Percentiles rank a stretch among this genome's conserved stretches.
These are phyloP conservation scores for Tiphia femorata DNA, from an alignment of 2,888 invertebrate species.

Conservation along the genomic window DNA sequence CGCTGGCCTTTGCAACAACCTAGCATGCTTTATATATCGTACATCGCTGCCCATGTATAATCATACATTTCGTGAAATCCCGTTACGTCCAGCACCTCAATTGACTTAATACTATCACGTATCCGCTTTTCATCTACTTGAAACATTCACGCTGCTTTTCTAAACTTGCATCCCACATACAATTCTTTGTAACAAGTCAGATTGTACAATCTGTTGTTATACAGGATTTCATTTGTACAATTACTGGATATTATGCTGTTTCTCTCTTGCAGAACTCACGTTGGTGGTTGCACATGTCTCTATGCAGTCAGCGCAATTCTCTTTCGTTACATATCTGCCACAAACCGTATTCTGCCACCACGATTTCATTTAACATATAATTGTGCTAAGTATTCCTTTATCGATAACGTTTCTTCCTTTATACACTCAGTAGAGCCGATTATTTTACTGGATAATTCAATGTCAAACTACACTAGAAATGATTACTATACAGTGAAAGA, in stretches of 20 bases:
- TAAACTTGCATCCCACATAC: conserved; percentile 37
- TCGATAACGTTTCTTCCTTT: conserved; percentile 54
- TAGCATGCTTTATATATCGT: conserved; percentile 22
- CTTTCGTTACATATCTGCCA: conserved; percentile 26
- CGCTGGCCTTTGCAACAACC: conserved; percentile 49
- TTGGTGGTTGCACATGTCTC: conserved; percentile 3
- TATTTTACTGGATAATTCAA: conserved; percentile 62
- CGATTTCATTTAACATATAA: conserved; percentile 54
- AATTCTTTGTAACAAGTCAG: conserved; percentile 37
- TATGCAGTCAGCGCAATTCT: conserved; percentile 9
- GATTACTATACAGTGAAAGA: conserved; percentile 68
- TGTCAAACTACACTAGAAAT: conserved; percentile 66
- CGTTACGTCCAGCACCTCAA: conserved; percentile 47
- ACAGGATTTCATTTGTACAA: conserved; percentile 9
- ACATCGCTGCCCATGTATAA: conserved; percentile 37
- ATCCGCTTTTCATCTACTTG: conserved; percentile 39
- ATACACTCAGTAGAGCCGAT: conserved; percentile 66
- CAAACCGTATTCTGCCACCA: conserved; percentile 38
- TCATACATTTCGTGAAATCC: conserved; percentile 35
- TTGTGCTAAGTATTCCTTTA: conserved; percentile 63
- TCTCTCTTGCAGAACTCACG: conserved; percentile 16
- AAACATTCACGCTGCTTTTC: conserved; percentile 31
- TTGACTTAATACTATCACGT: conserved; percentile 61
- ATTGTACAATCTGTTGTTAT: conserved; percentile 34
- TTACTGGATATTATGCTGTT: conserved; percentile 30